Percentiles rank a stretch among this genome's conserved stretches.
Evolutionary conservation across 2,888 invertebrate genomes (phyloP).

Genomic region (Drosophila monieri): DNA sequence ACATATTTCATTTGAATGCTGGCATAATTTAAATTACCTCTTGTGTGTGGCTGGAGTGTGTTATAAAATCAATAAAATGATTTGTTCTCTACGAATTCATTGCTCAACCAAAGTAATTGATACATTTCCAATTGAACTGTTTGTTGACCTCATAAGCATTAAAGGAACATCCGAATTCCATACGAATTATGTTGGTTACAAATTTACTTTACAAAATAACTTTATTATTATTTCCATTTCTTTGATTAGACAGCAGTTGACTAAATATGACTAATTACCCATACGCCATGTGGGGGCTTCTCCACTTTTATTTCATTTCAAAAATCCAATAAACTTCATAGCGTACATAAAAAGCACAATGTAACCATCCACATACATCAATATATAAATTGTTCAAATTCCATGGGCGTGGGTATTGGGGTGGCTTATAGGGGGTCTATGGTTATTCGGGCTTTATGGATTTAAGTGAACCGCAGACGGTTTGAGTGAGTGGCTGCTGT

Average conservation of each 20-base stretch:
- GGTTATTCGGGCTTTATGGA: conserved; percentile 43
- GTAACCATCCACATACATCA: conserved; percentile 18
- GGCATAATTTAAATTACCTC: conserved; percentile 29
- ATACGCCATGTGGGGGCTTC: conserved; percentile 54
- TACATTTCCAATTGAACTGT: conserved; percentile 1
- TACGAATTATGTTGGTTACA: neutral
- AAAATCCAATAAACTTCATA: conserved; percentile 41
- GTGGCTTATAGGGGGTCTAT: conserved; percentile 11
- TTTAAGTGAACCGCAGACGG: conserved; percentile 51
- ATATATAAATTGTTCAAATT: conserved; percentile 44
- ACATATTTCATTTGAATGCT: conserved; percentile 48
- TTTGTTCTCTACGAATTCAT: conserved; percentile 11
- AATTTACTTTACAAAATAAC: neutral
- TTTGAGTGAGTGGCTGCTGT: conserved; percentile 26
- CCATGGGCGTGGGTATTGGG: neutral
- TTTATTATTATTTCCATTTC: conserved; percentile 6
- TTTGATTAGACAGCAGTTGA: conserved; percentile 27
- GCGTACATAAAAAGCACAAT: conserved; percentile 24
- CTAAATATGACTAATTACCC: conserved; percentile 57
- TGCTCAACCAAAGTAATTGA: neutral
- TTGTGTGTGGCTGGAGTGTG: neutral
- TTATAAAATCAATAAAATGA: conserved; percentile 10
- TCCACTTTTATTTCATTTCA: conserved; percentile 1
- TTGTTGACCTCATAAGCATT: conserved; percentile 1
- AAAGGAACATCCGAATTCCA: neutral